These are phyloP conservation scores for Columba janthina DNA, from an alignment of 2,113 vertebrate species.

Conservation along the genomic window DNA sequence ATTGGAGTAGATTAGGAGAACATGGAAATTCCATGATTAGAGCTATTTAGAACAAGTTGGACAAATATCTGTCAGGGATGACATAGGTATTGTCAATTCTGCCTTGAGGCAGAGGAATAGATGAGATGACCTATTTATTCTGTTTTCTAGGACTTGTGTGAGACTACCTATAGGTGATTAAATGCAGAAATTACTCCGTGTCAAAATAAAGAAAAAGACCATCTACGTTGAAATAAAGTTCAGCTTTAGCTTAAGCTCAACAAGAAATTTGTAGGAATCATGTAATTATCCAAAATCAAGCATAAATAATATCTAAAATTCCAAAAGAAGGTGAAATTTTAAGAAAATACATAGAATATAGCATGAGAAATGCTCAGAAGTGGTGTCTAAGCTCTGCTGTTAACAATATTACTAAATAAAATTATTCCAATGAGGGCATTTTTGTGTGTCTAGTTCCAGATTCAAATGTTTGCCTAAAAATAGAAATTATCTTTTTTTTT, in stretches of 20 bases:
- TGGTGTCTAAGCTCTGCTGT: neutral
- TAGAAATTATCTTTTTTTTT: neutral
- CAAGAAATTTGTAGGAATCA: neutral
- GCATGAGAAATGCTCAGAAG: neutral
- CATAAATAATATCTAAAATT: neutral
- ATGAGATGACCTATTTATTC: slow-evolving; percentile 16
- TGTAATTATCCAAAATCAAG: neutral
- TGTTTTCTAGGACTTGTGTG: neutral
- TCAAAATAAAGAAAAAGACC: neutral
- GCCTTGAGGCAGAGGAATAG: neutral
- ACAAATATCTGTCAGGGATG: slow-evolving; percentile 6
- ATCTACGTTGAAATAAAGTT: neutral
- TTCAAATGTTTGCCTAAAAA: slow-evolving; percentile 43
- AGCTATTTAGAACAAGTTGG: neutral
- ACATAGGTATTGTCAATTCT: neutral
- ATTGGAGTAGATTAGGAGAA: neutral
- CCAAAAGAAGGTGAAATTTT: neutral
- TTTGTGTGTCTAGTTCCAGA: neutral
- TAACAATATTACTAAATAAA: neutral
- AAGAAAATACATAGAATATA: neutral
- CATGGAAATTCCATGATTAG: neutral
- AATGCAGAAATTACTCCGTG: neutral
- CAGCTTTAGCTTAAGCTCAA: neutral
- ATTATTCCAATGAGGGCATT: neutral
- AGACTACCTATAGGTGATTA: neutral